phyloP scores from a whole-genome alignment of 92 coral and sea anemone species.

The Heliopora coerulea region DNA sequence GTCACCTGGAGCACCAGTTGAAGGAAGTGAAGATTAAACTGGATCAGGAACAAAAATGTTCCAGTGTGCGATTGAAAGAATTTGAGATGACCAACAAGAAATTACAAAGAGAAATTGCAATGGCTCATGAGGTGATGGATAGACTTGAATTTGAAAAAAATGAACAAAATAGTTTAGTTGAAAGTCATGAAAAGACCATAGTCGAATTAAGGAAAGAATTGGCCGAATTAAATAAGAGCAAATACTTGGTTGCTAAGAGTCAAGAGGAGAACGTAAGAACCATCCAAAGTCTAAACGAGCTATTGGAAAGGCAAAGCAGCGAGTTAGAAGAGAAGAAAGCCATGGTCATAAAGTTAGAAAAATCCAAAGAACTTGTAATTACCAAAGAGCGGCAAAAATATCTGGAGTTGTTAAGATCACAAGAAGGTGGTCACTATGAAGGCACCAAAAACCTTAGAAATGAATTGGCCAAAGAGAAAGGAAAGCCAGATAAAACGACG shows the following conservation, averaged over 20 bases:
- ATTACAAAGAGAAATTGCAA: conserved; percentile 37
- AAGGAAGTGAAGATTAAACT: conserved; percentile 47
- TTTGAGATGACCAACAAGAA: conserved; percentile 49
- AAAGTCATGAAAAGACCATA: conserved; percentile 55
- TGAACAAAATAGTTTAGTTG: conserved; percentile 41
- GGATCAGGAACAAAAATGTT: conserved; percentile 57
- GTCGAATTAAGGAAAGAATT: conserved; percentile 49
- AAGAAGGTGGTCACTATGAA: too few relatives aligned
- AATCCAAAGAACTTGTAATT: conserved; percentile 37
- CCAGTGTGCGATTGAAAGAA: conserved; percentile 56
- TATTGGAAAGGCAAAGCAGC: background rate
- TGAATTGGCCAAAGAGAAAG: background rate
- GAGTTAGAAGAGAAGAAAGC: conserved; percentile 48
- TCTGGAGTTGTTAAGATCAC: background rate
- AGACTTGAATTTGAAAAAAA: conserved; percentile 51
- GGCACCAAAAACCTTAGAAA: too few relatives aligned
- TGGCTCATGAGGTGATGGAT: conserved; percentile 39
- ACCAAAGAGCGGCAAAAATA: background rate
- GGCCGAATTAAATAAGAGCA: background rate
- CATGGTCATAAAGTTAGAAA: conserved; percentile 53
- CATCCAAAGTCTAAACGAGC: background rate
- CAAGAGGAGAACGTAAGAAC: conserved; percentile 22
- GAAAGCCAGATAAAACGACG: background rate
- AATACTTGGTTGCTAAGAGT: conserved; percentile 9
- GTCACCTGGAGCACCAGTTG: conserved; percentile 51